Base-by-base conservation (phyloP, 2,888 invertebrate species). In the Notodonta ziczac region DNA sequence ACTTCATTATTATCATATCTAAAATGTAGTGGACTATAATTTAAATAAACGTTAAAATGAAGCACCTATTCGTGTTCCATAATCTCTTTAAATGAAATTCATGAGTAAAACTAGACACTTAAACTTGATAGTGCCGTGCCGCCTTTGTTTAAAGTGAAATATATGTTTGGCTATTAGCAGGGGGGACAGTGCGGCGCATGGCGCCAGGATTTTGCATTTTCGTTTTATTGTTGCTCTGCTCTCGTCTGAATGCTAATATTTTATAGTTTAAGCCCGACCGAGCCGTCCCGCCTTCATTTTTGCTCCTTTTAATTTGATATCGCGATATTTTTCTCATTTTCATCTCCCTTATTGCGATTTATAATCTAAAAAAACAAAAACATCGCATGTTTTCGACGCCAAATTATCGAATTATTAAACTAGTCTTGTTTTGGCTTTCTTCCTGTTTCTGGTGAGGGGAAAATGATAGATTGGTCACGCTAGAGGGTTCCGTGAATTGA, bases 171-270 rank as follows among this genome's bases (percentile, higher is more conserved):
- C n/a, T n/a, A 50, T 50, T 16, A 50, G 50, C 9, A 5, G n/a
- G 9, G 67, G 71, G 50, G 50, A 50, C 50, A 50, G 7, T 50
- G 50, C 16, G 16, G 10, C 16, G 16, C 50, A n/a, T 13, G 4
- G 16, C 50, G 12, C 14, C 7, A 50, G 50, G 7, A 16, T 42
- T 55, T 42, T 39, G 40, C 39, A 55, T 55, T 55, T 55, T 9
- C 56, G 44, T 42, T 16, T 56, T 56, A 56, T 44, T 56, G 16
- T 56, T 42, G 12, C 77, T 66, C 70, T 72, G 78, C 72, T 78
- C 87, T 86, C 85, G 85, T 88, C 87, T 87, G 78, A 81, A 87
- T 87, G 87, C 88, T 86, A 88, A 88, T 89, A 86, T 86, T 85
- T 84, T 84, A 86, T 52, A 85, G 83, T 87, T 86, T 77, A 81